Evolutionary conservation across 35 echinoderm and acorn worm genomes (phyloP), one percentile per base, ranked within the genome.

Genomic region (Diadema setosum): DNA sequence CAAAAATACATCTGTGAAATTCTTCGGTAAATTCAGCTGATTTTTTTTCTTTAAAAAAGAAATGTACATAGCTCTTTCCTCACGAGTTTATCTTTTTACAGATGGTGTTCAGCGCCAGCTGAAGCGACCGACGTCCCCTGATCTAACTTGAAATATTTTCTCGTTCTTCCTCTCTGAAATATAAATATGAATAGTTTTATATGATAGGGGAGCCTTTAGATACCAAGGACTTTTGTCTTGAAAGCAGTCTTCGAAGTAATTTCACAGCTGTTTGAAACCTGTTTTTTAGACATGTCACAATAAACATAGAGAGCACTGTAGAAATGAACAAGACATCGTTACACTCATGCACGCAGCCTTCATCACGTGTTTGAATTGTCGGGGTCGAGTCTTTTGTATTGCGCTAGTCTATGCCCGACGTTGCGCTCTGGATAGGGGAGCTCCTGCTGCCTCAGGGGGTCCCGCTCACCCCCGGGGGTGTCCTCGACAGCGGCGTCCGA

Each of bases 391-490:
- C 73, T 78, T 74, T 84, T 82, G 45, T 90, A 90, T 64, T 83
- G 82, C 16, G 88, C 88, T 42, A 90, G 33, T 50, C 88, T 32
- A 35, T 81, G 88, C n/a, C 88, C 80, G 12, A 90, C 61, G 42
- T 90, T 90, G 39, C 81, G 80, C n/a, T 84, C 46, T 16, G 88
- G 88, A 61, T 90, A 90, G 27, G 85, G 35, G 30, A 58, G 58
- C 42, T 90, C 88, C 30, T 86, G 58, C 46, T 86, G 57, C 39
- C 59, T 61, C 41, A 78, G 40, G 3, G 73, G 73, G 7, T 78
- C 73, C 73, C 73, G 39, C 73, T 78, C 73, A 11, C 27, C 17
- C 12, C 73, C 40, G 12, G 73, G 17, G 35, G 36, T 78, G 73
- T 78, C 73, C 25, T 78, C 73, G 9, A 78, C 73, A 12, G 73